Evolutionary conservation across 2,888 invertebrate genomes (phyloP), one percentile per base, ranked within the genome.

Genomic region (Synergus umbraculus): DNA sequence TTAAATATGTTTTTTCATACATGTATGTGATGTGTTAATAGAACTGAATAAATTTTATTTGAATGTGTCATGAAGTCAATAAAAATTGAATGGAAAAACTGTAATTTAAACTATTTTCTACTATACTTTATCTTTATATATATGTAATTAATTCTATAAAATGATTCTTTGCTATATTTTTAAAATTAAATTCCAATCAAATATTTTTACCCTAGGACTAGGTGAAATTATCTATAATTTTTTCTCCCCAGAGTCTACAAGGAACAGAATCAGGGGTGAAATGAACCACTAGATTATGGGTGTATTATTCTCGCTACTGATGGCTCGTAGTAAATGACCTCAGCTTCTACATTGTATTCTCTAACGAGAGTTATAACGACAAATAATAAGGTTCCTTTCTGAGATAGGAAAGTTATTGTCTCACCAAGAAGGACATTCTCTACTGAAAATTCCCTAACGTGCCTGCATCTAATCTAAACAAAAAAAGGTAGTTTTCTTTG

Each of bases 351-450:
- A 73, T n/a, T 73, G 49, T 29, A 13, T 46, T 2, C 3, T 69
- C 0, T 41, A 46, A 67, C 44, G 44, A 67, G 44, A 44, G 22
- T 22, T 22, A 22, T 44, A 18, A 22, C 44, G 18, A 67, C 22
- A 22, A 13, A 69, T 46, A 37, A 69, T 69, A 46, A 69, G 29
- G 15, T 69, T 69, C 46, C 13, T 29, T 67, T 67, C 46, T 2
- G 13, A 15, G 9, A 46, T 69, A 29, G 7, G 15, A 73, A 73
- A 73, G 15, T 73, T 73, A 49, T 22, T 5, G 46, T 49, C 69
- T n/a, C 29, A 10, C 1, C 8, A 37, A 49, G 10, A 54, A 73
- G 5, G 49, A 41, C 12, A n/a, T 37, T 54, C 18, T 49, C 49
- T 54, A 49, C 29, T 73, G 10, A 12, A 73, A 37, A 63, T 12